Evolutionary conservation across 2,113 vertebrate genomes (phyloP).

Genomic region (Gymnorhina tibicen): DNA sequence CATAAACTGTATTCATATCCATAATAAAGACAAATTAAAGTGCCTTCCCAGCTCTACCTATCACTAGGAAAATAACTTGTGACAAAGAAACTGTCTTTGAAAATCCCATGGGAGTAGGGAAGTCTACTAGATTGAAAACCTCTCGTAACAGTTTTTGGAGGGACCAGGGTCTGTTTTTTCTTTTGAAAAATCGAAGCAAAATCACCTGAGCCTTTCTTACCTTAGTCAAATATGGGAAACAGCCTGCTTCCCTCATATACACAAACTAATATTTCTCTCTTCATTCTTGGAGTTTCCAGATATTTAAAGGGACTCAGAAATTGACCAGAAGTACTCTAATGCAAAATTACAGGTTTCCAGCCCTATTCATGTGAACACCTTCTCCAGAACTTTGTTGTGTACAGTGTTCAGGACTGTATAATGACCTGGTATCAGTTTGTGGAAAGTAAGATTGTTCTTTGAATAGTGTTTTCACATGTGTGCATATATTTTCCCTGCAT

Average conservation of each 20-base stretch:
- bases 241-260: background rate
- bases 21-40: background rate
- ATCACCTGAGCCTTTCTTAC: background rate
- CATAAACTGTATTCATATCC: background rate
- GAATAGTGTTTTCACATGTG: background rate
- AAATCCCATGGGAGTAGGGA: background rate
- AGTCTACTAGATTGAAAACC: background rate
- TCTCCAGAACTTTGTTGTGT: background rate
- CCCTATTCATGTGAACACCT: background rate
- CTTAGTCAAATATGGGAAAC: background rate
- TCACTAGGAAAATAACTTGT: background rate
- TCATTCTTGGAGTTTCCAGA: background rate
- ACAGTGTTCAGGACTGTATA: background rate
- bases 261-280: background rate
- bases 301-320: background rate
- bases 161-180: accelerated
- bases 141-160: background rate
- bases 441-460: background rate
- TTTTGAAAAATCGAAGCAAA: background rate
- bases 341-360: background rate
- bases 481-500: background rate
- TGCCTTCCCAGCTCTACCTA: background rate
- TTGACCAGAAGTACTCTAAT: background rate
- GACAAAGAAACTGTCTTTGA: background rate
- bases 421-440: background rate